phyloP scores from a whole-genome alignment of 2,888 invertebrate genomes.

The Lordiphosa fenestrarum region DNA sequence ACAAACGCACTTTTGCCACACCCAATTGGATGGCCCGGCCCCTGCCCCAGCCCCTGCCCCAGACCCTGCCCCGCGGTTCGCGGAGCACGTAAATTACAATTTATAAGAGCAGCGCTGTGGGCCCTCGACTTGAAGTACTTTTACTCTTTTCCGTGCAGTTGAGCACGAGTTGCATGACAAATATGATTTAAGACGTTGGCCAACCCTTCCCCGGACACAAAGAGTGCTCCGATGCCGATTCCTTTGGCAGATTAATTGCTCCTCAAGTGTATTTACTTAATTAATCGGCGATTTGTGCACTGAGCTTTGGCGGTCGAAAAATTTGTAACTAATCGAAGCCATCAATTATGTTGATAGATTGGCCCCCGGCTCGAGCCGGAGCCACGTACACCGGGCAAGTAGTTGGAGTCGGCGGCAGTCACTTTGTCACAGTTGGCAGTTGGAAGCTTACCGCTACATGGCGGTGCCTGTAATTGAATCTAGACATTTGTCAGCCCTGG shows the following conservation, averaged over 20 bases:
- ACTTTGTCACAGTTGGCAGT: slow-evolving; percentile 74
- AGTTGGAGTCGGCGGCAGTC: slow-evolving; percentile 28
- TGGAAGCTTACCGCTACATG: slow-evolving; percentile 59
- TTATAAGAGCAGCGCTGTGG: slow-evolving; percentile 50
- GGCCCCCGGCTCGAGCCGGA: slow-evolving; percentile 44
- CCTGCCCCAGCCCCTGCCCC: slow-evolving; percentile 31
- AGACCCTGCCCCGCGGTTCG: slow-evolving; percentile 17
- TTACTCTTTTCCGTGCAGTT: slow-evolving; percentile 77
- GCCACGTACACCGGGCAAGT: slow-evolving; percentile 46
- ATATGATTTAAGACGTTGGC: slow-evolving; percentile 10
- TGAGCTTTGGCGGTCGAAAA: slow-evolving; percentile 54
- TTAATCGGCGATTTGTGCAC: slow-evolving; percentile 77
- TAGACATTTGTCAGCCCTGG: slow-evolving; percentile 30
- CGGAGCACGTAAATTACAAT: slow-evolving; percentile 56
- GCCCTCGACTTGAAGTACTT: slow-evolving; percentile 19
- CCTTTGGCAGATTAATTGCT: slow-evolving; percentile 62
- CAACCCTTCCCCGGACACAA: slow-evolving; percentile 42
- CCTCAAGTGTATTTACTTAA: slow-evolving; percentile 44
- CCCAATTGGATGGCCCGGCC: slow-evolving; percentile 16
- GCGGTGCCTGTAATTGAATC: slow-evolving; percentile 71
- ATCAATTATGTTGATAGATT: slow-evolving; percentile 80
- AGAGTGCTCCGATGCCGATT: slow-evolving; percentile 43
- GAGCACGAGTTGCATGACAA: slow-evolving; percentile 76
- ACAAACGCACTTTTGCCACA: slow-evolving; percentile 49
- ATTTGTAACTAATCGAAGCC: slow-evolving; percentile 77